Conservation (phyloP, 2,113 vertebrate species). For the Helogale parvula region DNA sequence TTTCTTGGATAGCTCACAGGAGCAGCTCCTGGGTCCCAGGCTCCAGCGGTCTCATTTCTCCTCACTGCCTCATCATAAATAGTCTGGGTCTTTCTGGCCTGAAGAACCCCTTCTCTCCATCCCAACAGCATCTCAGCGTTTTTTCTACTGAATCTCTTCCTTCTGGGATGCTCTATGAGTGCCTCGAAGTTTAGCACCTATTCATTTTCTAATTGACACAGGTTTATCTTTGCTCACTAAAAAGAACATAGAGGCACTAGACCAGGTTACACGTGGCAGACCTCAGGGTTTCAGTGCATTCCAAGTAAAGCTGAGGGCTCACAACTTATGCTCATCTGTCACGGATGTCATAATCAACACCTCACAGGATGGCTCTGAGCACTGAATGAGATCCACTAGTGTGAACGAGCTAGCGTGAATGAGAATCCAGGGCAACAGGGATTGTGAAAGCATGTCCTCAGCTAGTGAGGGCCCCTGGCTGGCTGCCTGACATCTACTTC, state of each 20-base stretch:
- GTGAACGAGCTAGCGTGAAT: fast-evolving
- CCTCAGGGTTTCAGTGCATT: neutral
- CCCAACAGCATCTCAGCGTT: neutral
- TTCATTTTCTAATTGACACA: neutral
- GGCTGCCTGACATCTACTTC: neutral
- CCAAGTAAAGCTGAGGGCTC: neutral
- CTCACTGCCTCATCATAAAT: neutral
- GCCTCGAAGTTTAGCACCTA: neutral
- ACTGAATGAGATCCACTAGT: neutral
- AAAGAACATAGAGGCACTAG: neutral
- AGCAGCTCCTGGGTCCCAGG: neutral
- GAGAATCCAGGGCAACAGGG: neutral
- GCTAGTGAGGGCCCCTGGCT: neutral
- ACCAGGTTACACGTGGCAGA: fast-evolving
- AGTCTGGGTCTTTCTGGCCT: neutral
- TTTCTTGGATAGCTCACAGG: neutral
- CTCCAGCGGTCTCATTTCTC: neutral
- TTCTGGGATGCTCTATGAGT: neutral
- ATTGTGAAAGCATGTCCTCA: neutral
- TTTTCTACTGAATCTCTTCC: neutral
- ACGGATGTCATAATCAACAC: neutral
- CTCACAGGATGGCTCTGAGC: neutral
- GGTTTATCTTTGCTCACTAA: neutral
- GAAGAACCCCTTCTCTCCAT: neutral
- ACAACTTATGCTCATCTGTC: neutral